phyloP scores from a whole-genome alignment of 2,113 vertebrate genomes.

The Nestor notabilis region DNA sequence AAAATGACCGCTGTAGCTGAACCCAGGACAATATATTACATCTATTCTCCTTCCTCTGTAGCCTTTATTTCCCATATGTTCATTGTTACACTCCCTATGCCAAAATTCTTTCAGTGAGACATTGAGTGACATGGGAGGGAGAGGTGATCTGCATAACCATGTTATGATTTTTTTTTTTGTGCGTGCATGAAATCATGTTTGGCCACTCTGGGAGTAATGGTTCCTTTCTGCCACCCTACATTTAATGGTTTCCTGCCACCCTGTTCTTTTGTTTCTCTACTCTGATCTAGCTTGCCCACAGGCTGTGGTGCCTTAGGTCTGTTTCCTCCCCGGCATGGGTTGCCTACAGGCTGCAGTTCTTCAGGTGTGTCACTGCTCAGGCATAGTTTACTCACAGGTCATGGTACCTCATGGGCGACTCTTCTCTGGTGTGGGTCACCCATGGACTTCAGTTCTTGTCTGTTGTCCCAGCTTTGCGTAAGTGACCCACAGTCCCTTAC shows the following conservation, averaged over 20 bases:
- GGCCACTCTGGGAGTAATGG: accelerated
- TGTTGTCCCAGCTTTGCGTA: neutral
- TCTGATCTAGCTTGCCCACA: neutral
- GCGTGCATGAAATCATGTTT: neutral
- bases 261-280: neutral
- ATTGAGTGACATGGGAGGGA: accelerated
- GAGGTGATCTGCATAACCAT: neutral
- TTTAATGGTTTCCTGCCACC: neutral
- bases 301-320: neutral
- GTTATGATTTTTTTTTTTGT: neutral
- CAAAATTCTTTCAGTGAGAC: neutral
- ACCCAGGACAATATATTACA: no score
- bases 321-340: neutral
- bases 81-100: neutral
- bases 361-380: neutral
- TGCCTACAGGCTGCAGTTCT: neutral
- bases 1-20: no score
- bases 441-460: neutral
- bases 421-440: neutral
- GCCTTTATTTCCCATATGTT: neutral
- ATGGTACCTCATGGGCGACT: accelerated
- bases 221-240: neutral
- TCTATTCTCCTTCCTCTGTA: neutral
- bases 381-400: neutral
- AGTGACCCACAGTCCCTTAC: neutral